Conservation (phyloP, 1,140 invertebrate species). For the Drosophila bipectinata region DNA sequence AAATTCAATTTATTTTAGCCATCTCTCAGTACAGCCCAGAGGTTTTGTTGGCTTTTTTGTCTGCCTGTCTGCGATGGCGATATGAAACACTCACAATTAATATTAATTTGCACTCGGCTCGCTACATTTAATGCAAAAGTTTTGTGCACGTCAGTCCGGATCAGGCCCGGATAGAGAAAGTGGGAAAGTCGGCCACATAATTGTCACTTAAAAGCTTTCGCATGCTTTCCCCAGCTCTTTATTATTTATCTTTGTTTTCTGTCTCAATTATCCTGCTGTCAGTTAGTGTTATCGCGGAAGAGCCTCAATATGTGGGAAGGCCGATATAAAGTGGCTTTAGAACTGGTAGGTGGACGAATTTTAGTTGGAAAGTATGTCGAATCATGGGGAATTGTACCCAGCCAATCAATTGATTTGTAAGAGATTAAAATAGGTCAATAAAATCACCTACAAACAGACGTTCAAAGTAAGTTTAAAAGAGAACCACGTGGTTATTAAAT, state of each 20-base stretch:
- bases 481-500: too few relatives aligned
- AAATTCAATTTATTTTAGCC: conserved; percentile 70
- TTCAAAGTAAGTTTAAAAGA: too few relatives aligned
- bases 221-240: conserved; percentile 46
- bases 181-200: conserved; percentile 47
- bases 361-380: background rate
- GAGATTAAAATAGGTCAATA: too few relatives aligned
- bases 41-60: conserved; percentile 3
- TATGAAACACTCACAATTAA: conserved; percentile 67
- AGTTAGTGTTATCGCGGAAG: conserved; percentile 33
- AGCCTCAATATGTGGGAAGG: background rate
- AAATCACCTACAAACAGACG: too few relatives aligned
- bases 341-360: background rate
- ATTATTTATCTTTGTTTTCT: conserved; percentile 45
- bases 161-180: conserved; percentile 11
- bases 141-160: conserved; percentile 45
- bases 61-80: conserved; percentile 46
- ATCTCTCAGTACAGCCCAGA: conserved; percentile 1
- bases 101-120: conserved; percentile 62
- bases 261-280: conserved; percentile 53
- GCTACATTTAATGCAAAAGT: conserved; percentile 66
- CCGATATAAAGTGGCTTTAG: conserved; percentile 10
- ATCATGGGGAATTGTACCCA: background rate
- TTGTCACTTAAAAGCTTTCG: conserved; percentile 81
- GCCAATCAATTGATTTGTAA: background rate